Conservation (phyloP, 92 coral and sea anemone genomes). For the Muricea muricata region DNA sequence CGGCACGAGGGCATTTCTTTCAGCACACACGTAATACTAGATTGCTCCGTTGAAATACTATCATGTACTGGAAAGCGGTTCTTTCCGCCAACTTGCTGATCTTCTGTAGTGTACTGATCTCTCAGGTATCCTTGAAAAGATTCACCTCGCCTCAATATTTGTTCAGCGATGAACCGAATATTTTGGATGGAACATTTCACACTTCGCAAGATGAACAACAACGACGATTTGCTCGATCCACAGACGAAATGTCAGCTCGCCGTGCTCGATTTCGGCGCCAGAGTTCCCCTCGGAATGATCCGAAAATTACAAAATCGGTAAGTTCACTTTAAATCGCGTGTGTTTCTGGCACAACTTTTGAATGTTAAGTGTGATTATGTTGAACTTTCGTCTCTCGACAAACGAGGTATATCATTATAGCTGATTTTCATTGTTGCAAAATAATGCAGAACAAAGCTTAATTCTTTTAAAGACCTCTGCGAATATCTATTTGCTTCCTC, state of each 20-base stretch:
- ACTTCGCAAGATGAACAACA: background rate
- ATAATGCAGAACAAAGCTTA: too few relatives aligned
- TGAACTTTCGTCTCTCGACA: too few relatives aligned
- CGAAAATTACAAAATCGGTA: background rate
- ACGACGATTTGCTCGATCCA: background rate
- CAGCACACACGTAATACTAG: background rate
- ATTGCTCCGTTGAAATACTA: background rate
- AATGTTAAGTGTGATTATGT: too few relatives aligned
- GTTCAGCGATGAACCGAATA: slow-evolving; percentile 23
- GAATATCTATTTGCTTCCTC: too few relatives aligned
- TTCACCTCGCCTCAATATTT: slow-evolving; percentile 17
- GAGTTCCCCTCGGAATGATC: background rate
- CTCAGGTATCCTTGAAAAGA: background rate
- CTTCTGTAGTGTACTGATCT: background rate
- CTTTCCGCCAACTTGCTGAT: too few relatives aligned
- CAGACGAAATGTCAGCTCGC: background rate
- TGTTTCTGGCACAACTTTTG: too few relatives aligned
- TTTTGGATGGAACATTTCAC: background rate
- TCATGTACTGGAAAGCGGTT: too few relatives aligned
- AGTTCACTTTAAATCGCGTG: too few relatives aligned
- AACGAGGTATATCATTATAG: too few relatives aligned
- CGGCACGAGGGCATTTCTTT: background rate
- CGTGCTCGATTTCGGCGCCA: background rate
- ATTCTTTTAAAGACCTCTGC: too few relatives aligned
- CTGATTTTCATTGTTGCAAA: too few relatives aligned